Conservation (phyloP, 2,113 vertebrate genomes). For the Echinops telfairi region DNA sequence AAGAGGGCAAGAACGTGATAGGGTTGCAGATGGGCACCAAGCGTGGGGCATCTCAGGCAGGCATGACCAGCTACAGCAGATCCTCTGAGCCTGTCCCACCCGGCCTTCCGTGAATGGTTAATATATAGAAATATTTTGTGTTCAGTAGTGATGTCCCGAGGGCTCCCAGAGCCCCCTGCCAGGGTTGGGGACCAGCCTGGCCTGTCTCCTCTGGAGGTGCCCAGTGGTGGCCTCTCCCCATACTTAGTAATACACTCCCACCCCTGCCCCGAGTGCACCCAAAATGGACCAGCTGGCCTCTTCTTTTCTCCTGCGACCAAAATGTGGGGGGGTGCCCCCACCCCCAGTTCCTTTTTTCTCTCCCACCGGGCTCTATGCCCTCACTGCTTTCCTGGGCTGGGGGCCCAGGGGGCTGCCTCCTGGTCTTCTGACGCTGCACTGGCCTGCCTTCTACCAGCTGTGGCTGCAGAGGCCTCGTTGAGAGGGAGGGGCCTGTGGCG, state of each 20-base stretch:
- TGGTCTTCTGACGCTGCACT: not conserved
- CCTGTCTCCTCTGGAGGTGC: not conserved
- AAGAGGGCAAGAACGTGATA: slow-evolving; percentile 95
- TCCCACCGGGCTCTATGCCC: not conserved
- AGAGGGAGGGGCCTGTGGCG: slow-evolving; percentile 55
- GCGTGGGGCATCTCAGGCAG: slow-evolving; percentile 95
- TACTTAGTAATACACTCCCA: slow-evolving; percentile 73
- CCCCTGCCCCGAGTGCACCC: slow-evolving; percentile 26
- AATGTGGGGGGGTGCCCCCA: not conserved
- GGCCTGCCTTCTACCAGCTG: slow-evolving; percentile 30
- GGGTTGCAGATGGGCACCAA: slow-evolving; percentile 99
- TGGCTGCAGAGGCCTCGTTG: slow-evolving; percentile 66
- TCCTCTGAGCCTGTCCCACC: slow-evolving; percentile 84
- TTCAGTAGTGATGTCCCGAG: slow-evolving; percentile 71
- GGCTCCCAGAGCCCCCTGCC: slow-evolving; percentile 23
- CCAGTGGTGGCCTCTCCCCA: not conserved
- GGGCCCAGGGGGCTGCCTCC: not conserved
- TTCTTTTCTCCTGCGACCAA: slow-evolving; percentile 69
- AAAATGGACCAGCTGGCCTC: slow-evolving; percentile 75
- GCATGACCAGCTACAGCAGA: slow-evolving; percentile 91
- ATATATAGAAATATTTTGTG: slow-evolving; percentile 78
- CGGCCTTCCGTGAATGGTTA: slow-evolving; percentile 65
- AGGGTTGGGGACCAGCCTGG: not conserved
- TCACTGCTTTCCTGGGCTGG: slow-evolving; percentile 20
- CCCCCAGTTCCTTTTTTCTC: not conserved